Percentiles rank a stretch among this genome's conserved stretches.
phyloP scores from a whole-genome alignment of 2,888 invertebrate genomes.

The Adela reaumurella region DNA sequence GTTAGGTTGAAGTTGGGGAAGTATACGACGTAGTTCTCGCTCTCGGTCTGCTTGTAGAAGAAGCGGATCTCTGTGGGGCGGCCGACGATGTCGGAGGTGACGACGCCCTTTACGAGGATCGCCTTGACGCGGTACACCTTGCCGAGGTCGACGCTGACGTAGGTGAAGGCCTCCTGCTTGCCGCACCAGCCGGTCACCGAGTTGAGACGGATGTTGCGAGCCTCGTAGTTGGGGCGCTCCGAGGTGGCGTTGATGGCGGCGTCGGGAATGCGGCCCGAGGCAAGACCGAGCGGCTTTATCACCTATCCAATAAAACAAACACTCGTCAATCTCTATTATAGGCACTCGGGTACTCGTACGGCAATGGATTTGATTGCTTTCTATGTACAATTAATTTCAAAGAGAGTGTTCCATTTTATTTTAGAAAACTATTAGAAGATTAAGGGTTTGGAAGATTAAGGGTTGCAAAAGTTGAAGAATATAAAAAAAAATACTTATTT shows the following conservation, averaged over 20 bases:
- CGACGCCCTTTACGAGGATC: slow-evolving; percentile 89
- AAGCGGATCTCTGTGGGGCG: slow-evolving; percentile 94
- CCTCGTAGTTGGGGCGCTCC: slow-evolving; percentile 89
- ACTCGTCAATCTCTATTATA: too few relatives aligned
- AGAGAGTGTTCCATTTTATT: too few relatives aligned
- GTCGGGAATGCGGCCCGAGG: slow-evolving; percentile 90
- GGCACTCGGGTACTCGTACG: too few relatives aligned
- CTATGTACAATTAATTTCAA: too few relatives aligned
- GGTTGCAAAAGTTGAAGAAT: too few relatives aligned
- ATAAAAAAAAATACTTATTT: too few relatives aligned
- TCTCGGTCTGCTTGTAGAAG: slow-evolving; percentile 93
- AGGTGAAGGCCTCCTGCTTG: slow-evolving; percentile 95
- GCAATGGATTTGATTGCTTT: too few relatives aligned
- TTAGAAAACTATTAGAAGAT: too few relatives aligned
- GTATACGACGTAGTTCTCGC: slow-evolving; percentile 93
- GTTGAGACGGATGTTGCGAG: slow-evolving; percentile 81
- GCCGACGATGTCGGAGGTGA: slow-evolving; percentile 92
- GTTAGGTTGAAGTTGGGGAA: slow-evolving; percentile 95
- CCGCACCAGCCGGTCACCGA: slow-evolving; percentile 96
- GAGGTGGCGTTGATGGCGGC: slow-evolving; percentile 94
- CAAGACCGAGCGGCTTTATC: slow-evolving; percentile 84
- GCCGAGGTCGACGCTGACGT: slow-evolving; percentile 92
- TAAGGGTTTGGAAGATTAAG: too few relatives aligned
- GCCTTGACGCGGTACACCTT: slow-evolving; percentile 91
- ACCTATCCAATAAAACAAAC: too few relatives aligned